These are phyloP conservation scores for Rutpela maculata DNA, from an alignment of 2,888 invertebrate genomes.

Conservation along the genomic window DNA sequence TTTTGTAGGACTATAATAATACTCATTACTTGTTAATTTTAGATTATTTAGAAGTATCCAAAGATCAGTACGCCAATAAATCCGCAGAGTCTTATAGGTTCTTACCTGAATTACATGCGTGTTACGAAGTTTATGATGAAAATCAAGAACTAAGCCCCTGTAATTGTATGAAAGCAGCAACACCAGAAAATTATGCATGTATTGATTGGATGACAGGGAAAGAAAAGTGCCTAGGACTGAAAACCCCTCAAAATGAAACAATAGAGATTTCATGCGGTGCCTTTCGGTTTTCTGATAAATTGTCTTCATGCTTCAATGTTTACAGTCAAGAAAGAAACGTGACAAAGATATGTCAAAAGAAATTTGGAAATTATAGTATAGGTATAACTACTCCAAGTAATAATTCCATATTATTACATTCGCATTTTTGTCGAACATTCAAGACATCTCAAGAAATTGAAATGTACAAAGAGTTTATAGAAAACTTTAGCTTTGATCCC, in stretches of 20 bases:
- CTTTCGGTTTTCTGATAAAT: not conserved
- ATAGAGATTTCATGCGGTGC: not conserved
- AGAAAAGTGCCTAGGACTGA: not conserved
- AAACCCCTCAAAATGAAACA: not conserved
- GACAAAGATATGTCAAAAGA: not conserved
- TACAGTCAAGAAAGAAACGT: not conserved
- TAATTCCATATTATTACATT: not conserved
- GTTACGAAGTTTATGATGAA: not conserved
- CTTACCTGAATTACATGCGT: not conserved
- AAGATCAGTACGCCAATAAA: not conserved
- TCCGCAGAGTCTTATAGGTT: not conserved
- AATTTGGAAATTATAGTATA: slow-evolving; percentile 3
- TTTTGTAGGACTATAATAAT: no score
- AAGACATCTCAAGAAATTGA: not conserved
- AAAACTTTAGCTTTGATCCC: not conserved
- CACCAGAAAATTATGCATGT: not conserved
- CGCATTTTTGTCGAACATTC: not conserved
- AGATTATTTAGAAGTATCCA: no score
- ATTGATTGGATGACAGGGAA: not conserved
- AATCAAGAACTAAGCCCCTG: not conserved
- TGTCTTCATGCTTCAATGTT: not conserved
- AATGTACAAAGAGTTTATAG: not conserved
- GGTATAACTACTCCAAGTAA: not conserved
- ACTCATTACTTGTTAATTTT: no score
- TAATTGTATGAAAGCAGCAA: not conserved